Base-by-base conservation (phyloP, 2,888 invertebrate genomes). In the Deilephila elpenor region DNA sequence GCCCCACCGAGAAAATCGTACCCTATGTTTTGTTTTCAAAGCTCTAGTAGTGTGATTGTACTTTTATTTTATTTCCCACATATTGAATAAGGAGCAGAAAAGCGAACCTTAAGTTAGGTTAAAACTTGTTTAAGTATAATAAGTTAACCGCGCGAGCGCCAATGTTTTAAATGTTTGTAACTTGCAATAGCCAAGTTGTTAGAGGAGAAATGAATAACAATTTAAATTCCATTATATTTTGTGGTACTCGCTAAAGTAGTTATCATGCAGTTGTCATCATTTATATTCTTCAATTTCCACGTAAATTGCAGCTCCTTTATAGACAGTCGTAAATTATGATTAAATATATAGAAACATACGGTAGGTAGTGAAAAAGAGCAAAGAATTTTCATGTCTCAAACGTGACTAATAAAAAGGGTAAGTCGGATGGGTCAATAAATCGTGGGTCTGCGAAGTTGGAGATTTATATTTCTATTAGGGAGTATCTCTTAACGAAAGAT, bases 381-480 rank as follows among this genome's bases (percentile, higher is more conserved):
- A 83, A 86, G 85, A 86, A 79, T 85, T 83, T 88, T 88, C 87
- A 89, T 89, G 88, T 88, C 85, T 83, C 84, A 88, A 86, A 90
- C 91, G 91, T 91, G 91, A 91, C 90, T 90, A 89, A 89, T 91
- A 91, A 90, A 91, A 90, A 88, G 88, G 89, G 88, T 86, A 87
- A 86, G 86, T 84, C 78, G 83, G 86, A 84, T 84, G 80, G 84
- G 85, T 87, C 87, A 83, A 91, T 92, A 91, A 91, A 92, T 92
- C 86, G 85, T 82, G 80, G 78, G 84, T 82, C 84, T 85, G 82
- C 83, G 81, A 85, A 84, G 82, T 86, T 84, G 81, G 82, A 90
- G 90, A 92, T 91, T 91, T 92, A 91, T 91, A 89, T 91, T 91
- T 92, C 90, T 91, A 89, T 91, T 91, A 91, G 59, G 20, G 59